Evolutionary conservation across 1,140 invertebrate species (phyloP), one percentile per base, ranked within the genome.

Genomic region (Aphidius gifuensis): DNA sequence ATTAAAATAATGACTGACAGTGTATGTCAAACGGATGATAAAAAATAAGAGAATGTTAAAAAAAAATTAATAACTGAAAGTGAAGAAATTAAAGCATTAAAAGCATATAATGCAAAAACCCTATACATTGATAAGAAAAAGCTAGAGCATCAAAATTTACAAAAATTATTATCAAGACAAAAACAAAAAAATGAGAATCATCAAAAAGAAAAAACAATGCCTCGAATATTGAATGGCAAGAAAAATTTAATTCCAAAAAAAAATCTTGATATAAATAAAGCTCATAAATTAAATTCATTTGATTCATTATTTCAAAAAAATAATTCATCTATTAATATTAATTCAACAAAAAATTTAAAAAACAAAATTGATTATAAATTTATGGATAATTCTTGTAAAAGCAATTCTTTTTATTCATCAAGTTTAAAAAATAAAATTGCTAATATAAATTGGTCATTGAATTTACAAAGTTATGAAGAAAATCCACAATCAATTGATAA

Each of bases 101-200:
- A 60, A 58, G 58, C 45, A 9, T 69, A 71, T 50, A 68, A 71
- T 53, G 54, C 58, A 43, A 55, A 16, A 16, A 71, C 66, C 0
- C 54, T 69, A 4, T 56, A 66, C n/a, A 56, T 61, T 38, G 55
- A 69, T 47, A 23, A 38, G 5, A 44, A 32, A 32, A 32, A 32
- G 2, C 4, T 44, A 2, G 43, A 44, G 43, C 43, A 9, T 44
- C 53, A 55, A 43, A n/a, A 43, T 43, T 21, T 5, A 42, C n/a
- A 4, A 11, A 7, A 65, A 58, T 16, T 54, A 42, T 9, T 55
- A 64, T 32, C 23, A 32, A 32, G 23, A 1, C 2, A 32, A 32
- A 57, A 58, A 62, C 23, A 46, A 59, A 8, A 9, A 16, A 16
- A 16, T 16, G 16, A 16, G 16, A 16, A 16, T 1, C 16, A 16